Evolutionary conservation across 2,797 vertebrate genomes (phyloP), one percentile per base, ranked within the genome.

Genomic region (Chelidonichthys spinosus): DNA sequence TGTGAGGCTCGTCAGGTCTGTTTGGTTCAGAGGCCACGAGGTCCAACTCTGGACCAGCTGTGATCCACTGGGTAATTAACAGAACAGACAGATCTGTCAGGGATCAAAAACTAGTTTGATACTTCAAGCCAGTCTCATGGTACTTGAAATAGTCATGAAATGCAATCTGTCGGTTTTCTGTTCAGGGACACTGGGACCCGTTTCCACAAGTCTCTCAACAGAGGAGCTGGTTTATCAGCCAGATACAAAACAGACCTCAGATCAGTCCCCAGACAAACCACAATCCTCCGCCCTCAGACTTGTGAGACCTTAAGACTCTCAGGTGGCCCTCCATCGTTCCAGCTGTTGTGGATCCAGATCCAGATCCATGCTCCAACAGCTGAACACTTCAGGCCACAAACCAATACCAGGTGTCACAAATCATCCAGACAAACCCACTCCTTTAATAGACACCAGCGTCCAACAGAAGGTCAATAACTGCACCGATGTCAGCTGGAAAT

Each of bases 401-500:
- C 69, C 35, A 2, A 2, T 14, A 32, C 13, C 60, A 5, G 32
- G 56, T 32, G 55, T 71, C 72, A 60, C 67, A n/a, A 14, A 35
- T 53, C 69, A 63, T 13, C 18, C 49, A 1, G 49, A 74, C 76
- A 60, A 64, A 75, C 74, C 54, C 39, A 61, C 55, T 58, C 65
- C 7, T 40, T 76, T 88, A 85, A 86, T 69, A 69, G 68, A 86
- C 84, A 69, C 63, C 72, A 11, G 39, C 37, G 7, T 4, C 32
- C 32, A 72, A 73, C 72, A 73, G 74, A 76, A 72, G 78, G 81
- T 86, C 82, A 85, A 69, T 79, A 76, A 63, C 50, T 75, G 33
- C 3, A 25, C 25, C 25, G 25, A 74, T 75, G 81, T 80, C 84
- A 83, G 68, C 54, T 4, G 63, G 79, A 83, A 86, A 81, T 83